Percentiles rank a stretch among this genome's conserved stretches.
Evolutionary conservation across 1,140 invertebrate species (phyloP).

Genomic region (Elysia chlorotica): DNA sequence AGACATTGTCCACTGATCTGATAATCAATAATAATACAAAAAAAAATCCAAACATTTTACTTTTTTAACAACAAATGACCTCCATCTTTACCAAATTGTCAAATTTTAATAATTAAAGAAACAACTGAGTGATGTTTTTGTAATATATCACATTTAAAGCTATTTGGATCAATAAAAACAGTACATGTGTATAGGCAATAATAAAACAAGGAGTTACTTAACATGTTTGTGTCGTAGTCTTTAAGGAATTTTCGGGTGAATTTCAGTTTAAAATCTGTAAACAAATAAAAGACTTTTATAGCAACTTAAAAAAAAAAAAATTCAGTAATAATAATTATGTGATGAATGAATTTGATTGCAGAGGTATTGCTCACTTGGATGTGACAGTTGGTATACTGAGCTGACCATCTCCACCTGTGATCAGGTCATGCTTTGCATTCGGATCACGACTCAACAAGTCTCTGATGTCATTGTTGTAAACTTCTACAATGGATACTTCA

Average conservation of each 20-base stretch:
- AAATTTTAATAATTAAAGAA: not conserved
- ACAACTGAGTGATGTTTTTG: not conserved
- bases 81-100: not conserved
- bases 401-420: constrained; percentile 45
- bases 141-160: no score
- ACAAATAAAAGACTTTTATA: no score
- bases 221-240: no score
- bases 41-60: not conserved
- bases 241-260: no score
- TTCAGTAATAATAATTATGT: no score
- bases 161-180: no score
- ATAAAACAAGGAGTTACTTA: no score
- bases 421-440: constrained; percentile 54
- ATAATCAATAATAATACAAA: not conserved
- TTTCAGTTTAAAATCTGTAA: no score
- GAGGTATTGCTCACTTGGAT: constrained; percentile 51
- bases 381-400: constrained; percentile 53
- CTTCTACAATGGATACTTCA: constrained; percentile 57
- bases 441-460: constrained; percentile 50
- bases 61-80: not conserved
- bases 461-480: constrained; percentile 59
- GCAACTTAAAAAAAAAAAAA: no score
- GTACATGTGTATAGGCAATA: no score
- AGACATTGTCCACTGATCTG: constrained; percentile 47
- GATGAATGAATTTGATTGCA: no score